Base-by-base conservation (phyloP, 2,888 invertebrate genomes). In the Eretmocerus hayati region DNA sequence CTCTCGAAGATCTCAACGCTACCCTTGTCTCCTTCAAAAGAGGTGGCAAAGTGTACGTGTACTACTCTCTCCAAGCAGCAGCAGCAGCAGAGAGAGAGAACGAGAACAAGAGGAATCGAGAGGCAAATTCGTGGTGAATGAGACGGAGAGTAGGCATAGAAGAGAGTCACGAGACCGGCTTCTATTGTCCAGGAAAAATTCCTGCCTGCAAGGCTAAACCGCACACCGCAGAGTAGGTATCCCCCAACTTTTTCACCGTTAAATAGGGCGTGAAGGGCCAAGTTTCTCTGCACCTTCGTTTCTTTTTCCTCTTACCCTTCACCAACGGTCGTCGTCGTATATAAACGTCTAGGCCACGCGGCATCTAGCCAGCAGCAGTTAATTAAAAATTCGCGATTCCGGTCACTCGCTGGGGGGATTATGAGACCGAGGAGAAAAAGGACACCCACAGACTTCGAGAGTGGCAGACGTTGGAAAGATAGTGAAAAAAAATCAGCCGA, bases 351-450 rank as follows among this genome's bases (percentile, higher is more conserved):
- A n/a, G 26, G 26, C 26, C 26, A 11, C 26, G 26, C 26, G 11
- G 26, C 36, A 5, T n/a, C 18, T n/a, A n/a, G 11, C 16, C 36
- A 36, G n/a, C 36, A 43, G 38, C 26, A 44, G 53, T 58, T 58
- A 62, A 62, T 62, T 62, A 59, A 62, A 62, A 62, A 55, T 62
- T 59, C 49, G 56, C 53, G 52, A 58, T 60, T 56, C 53, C 46
- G 54, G 58, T 55, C 55, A 57, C 56, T 53, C 57, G 51, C 42
- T 48, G 44, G 40, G 46, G 36, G 38, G 36, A 51, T 55, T 55
- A 50, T 44, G 53, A 51, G 41, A 22, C 15, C 11, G 15, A 31
- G 20, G 16, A 30, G 21, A 20, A 38, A 21, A 48, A 52, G 53
- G 56, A 50, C 49, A 19, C 38, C 21, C 13, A 22, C 44, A 5